Evolutionary conservation across 1,140 invertebrate species (phyloP).

Genomic region (Pseudomyrmex flavicornis): DNA sequence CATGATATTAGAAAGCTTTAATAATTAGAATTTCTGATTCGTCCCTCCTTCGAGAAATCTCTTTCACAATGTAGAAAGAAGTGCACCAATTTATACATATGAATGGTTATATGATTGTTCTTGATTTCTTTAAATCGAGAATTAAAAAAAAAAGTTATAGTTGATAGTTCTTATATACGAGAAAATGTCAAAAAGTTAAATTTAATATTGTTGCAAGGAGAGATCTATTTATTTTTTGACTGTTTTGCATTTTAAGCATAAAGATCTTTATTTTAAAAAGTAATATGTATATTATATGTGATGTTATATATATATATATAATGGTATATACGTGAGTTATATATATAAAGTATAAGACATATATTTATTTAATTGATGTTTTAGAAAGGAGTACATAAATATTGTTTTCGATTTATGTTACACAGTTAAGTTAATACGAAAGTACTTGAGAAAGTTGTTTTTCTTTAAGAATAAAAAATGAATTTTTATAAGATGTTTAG

Average conservation of each 20-base stretch:
- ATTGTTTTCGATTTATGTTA: slow-evolving; percentile 10
- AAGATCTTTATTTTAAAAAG: slow-evolving; percentile 54
- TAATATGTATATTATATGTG: slow-evolving; percentile 60
- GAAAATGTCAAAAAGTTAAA: slow-evolving; percentile 58
- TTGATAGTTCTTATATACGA: slow-evolving; percentile 34
- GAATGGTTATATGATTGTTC: slow-evolving; percentile 39
- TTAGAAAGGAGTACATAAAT: background rate
- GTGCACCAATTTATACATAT: slow-evolving; percentile 42
- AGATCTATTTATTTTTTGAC: slow-evolving; percentile 74
- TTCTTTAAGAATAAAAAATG: background rate
- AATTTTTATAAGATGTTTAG: slow-evolving; percentile 50
- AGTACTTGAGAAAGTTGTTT: background rate
- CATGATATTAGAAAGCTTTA: slow-evolving; percentile 37
- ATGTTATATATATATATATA: slow-evolving; percentile 9
- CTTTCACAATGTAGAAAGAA: background rate
- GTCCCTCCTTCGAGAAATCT: slow-evolving; percentile 31
- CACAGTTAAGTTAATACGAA: background rate
- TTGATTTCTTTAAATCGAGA: slow-evolving; percentile 36
- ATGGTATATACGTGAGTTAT: slow-evolving; percentile 47
- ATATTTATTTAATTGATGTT: slow-evolving; percentile 19
- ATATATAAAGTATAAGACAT: background rate
- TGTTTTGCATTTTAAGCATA: slow-evolving; percentile 51
- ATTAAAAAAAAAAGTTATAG: slow-evolving; percentile 3
- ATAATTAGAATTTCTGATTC: slow-evolving; percentile 32
- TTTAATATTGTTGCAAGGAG: slow-evolving; percentile 67